phyloP scores from a whole-genome alignment of 2,797 vertebrate species.

The Rhinella marina region DNA sequence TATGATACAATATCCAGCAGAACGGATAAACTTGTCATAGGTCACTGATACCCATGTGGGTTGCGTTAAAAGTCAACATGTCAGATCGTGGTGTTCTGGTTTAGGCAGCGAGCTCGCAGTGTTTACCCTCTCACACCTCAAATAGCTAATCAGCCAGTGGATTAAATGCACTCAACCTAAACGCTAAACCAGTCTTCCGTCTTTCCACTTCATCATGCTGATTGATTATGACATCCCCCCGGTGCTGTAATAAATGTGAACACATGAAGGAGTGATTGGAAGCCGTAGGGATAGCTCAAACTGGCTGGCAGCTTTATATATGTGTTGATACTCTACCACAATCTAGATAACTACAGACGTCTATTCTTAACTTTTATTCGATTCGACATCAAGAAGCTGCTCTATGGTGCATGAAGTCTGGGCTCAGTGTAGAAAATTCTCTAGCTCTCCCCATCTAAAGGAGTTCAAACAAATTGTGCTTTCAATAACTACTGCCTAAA shows the following conservation, averaged over 20 bases:
- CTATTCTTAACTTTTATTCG: slow-evolving; percentile 57
- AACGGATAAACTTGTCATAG: slow-evolving; percentile 39
- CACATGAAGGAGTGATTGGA: slow-evolving; percentile 63
- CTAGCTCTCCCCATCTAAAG: slow-evolving; percentile 7
- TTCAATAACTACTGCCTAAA: background rate
- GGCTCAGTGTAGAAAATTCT: slow-evolving; percentile 19
- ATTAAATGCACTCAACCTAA: slow-evolving; percentile 70
- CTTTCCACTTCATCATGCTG: slow-evolving; percentile 69
- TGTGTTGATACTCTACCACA: slow-evolving; percentile 47
- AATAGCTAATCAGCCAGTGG: slow-evolving; percentile 71
- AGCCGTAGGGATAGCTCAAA: slow-evolving; percentile 56
- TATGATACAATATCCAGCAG: slow-evolving; percentile 29
- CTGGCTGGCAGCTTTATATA: slow-evolving; percentile 58
- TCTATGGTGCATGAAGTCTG: slow-evolving; percentile 47
- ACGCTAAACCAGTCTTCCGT: slow-evolving; percentile 63
- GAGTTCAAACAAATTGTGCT: slow-evolving; percentile 1
- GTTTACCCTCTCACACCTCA: slow-evolving; percentile 68
- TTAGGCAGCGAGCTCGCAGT: slow-evolving; percentile 63
- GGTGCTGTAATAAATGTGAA: slow-evolving; percentile 66
- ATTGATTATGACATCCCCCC: slow-evolving; percentile 70
- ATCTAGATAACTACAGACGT: slow-evolving; percentile 56
- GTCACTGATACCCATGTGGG: slow-evolving; percentile 45
- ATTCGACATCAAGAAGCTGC: slow-evolving; percentile 49
- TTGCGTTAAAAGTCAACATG: slow-evolving; percentile 44
- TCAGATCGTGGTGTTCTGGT: slow-evolving; percentile 49